Evolutionary conservation across 2,797 vertebrate species (phyloP), one percentile per base, ranked within the genome.

Genomic region (Poecilia picta): DNA sequence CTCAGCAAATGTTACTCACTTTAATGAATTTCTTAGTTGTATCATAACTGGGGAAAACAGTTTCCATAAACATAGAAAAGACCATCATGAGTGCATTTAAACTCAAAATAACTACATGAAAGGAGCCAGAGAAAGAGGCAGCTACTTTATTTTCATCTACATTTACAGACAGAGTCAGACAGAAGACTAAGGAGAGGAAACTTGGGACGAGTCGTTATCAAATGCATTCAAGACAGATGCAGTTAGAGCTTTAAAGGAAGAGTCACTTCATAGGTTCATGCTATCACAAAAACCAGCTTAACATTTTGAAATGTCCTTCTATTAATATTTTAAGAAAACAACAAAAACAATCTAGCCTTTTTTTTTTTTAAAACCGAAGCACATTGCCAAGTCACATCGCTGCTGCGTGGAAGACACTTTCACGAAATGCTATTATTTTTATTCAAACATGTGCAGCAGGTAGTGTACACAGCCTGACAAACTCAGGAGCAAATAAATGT

Each of bases 141-240:
- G 86, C 72, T 0, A 28, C 82, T 94, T 92, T 91, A 93, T 91
- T 93, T 86, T 46, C 46, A 85, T 70, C 53, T 51, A 91, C 77
- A 87, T 23, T 76, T 62, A 87, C 81, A 88, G 79, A 89, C 1
- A 25, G 68, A 85, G 71, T 39, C 39, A 57, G 73, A 91, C 79
- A 59, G 78, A 46, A 46, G 0, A 11, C 31, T 68, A 49, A 43
- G 16, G n/a, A 28, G 41, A 41, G 13, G 47, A 47, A 18, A 72
- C 76, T 62, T 25, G 64, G 36, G 33, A 41, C 73, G 53, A 83
- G 68, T 75, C 59, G 36, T 59, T 46, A 45, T 11, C 62, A 81
- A 87, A 82, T 39, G 71, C 64, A 70, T 25, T 4, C 33, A 51
- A 0, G 39, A 78, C 77, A 59, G 25, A 8, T 28, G 41, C 76